These are phyloP conservation scores for Neoarius graeffei DNA, from an alignment of 2,113 vertebrate genomes.

Conservation along the genomic window DNA sequence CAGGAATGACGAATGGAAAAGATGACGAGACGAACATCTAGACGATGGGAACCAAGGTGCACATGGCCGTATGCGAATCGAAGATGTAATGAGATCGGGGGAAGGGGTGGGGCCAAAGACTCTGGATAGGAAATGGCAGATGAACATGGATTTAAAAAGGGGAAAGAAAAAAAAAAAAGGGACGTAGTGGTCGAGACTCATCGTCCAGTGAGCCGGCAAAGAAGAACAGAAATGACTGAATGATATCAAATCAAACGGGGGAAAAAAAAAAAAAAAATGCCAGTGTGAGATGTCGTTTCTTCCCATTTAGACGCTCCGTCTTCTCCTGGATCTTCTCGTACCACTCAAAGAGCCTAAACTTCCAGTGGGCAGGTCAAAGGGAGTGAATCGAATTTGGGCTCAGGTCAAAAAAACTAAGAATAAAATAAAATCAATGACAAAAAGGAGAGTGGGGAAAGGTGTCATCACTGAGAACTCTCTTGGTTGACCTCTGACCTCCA, in stretches of 20 bases:
- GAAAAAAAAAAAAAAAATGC: constrained; percentile 45
- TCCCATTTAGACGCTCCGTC: constrained; percentile 63
- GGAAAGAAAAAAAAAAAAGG: neutral
- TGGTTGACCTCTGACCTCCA: constrained; percentile 58
- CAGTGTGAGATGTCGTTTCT: constrained; percentile 71
- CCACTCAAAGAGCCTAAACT: constrained; percentile 61
- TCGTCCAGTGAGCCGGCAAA: constrained; percentile 27
- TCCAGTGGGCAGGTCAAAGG: constrained; percentile 64
- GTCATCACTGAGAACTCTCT: constrained; percentile 62
- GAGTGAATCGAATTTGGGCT: constrained; percentile 63
- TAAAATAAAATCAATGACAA: too few species aligned
- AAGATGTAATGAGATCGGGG: constrained; percentile 57
- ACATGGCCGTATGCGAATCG: constrained; percentile 56
- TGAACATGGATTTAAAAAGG: neutral
- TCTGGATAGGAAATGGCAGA: constrained; percentile 55
- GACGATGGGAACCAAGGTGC: constrained; percentile 36
- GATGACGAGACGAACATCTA: constrained; percentile 45
- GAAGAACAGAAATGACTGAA: constrained; percentile 55
- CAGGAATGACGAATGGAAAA: constrained; percentile 61
- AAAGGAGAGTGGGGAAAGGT: neutral
- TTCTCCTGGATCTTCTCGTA: constrained; percentile 68
- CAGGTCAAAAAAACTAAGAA: neutral
- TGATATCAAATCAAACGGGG: constrained; percentile 54
- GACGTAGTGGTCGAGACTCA: neutral
- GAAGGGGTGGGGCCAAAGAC: constrained; percentile 43